Conservation (phyloP, 2,888 invertebrate species). For the Hirtodrosophila duncani region DNA sequence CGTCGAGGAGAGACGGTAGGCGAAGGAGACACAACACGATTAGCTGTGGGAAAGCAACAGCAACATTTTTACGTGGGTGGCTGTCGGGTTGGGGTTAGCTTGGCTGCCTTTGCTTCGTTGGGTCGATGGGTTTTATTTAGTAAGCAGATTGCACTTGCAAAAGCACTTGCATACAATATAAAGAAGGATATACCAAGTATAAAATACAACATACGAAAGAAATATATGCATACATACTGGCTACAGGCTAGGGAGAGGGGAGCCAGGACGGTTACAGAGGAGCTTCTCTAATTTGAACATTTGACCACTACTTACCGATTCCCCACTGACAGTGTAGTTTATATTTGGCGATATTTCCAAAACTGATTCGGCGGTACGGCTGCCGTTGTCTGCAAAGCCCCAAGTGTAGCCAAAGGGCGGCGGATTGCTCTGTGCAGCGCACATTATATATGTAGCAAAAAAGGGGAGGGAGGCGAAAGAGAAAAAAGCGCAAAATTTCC, state of each 20-base stretch:
- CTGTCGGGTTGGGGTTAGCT: conserved; percentile 16
- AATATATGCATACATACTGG: conserved; percentile 48
- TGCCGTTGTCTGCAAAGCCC: conserved; percentile 78
- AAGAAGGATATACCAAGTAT: conserved; percentile 9
- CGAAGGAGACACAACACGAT: conserved; percentile 60
- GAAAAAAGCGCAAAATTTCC: conserved; percentile 73
- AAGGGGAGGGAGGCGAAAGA: conserved; percentile 62
- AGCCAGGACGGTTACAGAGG: neutral
- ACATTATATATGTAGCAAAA: conserved; percentile 73
- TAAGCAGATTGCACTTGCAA: conserved; percentile 66
- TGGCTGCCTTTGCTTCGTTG: conserved; percentile 44
- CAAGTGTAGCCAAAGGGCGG: conserved; percentile 78
- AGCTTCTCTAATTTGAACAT: neutral
- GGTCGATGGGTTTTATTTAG: conserved; percentile 57
- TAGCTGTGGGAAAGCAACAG: conserved; percentile 70
- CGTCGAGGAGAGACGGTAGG: conserved; percentile 19
- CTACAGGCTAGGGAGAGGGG: neutral
- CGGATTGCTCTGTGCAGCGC: conserved; percentile 79
- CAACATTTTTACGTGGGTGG: conserved; percentile 55
- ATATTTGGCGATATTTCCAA: conserved; percentile 79
- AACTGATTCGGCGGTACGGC: conserved; percentile 77
- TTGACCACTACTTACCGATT: conserved; percentile 74
- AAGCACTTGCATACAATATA: conserved; percentile 46
- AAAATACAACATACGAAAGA: conserved; percentile 29
- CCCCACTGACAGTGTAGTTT: conserved; percentile 79